These are phyloP conservation scores for Epinotia ramella DNA, from an alignment of 2,888 invertebrate species.

Conservation along the genomic window DNA sequence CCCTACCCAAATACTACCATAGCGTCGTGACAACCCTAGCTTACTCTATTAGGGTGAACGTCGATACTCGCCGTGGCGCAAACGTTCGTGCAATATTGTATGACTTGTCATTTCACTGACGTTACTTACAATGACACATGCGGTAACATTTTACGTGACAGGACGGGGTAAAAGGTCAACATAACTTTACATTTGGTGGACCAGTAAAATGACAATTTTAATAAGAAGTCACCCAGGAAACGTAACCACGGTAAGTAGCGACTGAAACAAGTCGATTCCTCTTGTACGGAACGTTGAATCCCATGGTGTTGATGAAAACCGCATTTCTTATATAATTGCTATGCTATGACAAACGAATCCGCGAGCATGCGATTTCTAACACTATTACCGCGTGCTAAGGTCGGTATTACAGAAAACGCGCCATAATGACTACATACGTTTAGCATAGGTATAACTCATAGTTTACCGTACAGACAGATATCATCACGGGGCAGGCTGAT, in stretches of 20 bases:
- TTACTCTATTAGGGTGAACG: constrained; percentile 4
- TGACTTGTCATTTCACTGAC: constrained; percentile 19
- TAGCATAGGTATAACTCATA: too few species aligned
- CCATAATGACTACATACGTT: too few species aligned
- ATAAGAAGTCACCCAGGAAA: too few species aligned
- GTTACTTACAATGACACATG: background rate
- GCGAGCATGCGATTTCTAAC: background rate
- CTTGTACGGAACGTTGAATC: too few species aligned
- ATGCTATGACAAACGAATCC: background rate
- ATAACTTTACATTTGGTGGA: too few species aligned
- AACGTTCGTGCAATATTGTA: background rate
- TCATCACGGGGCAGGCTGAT: too few species aligned
- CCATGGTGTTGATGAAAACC: background rate
- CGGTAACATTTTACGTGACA: background rate
- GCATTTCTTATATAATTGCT: background rate
- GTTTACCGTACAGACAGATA: too few species aligned
- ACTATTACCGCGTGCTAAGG: background rate
- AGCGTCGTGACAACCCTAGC: constrained; percentile 3
- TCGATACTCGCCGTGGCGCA: background rate
- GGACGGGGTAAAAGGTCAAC: too few species aligned
- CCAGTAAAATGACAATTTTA: too few species aligned
- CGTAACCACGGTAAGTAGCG: too few species aligned
- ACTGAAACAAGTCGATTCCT: too few species aligned
- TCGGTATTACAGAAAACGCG: background rate
- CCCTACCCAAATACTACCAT: background rate